Evolutionary conservation across 2,113 vertebrate species (phyloP), one percentile per base, ranked within the genome.

Genomic region (Melanocharis versteri): DNA sequence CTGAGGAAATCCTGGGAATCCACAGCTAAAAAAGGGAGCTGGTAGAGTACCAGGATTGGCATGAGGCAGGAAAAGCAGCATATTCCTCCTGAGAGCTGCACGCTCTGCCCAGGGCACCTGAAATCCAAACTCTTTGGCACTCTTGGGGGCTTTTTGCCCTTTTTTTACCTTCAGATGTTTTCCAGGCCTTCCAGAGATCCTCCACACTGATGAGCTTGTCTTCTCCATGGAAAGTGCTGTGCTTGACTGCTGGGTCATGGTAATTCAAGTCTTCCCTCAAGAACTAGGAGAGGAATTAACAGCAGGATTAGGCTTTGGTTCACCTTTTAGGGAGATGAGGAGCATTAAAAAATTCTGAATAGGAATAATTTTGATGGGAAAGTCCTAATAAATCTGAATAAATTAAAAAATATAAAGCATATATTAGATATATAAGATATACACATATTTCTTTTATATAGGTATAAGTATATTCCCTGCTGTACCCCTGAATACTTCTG

Each of bases 181-280:
- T 99, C 99, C 99, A 99, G 13, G 99, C 96, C 19, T 99, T 99
- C 99, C 99, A 99, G 39, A 99, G 97, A 87, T 99, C 99, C 60
- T 99, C 99, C 97, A 99, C 99, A 2, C 99, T 99, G 95, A 99
- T 99, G 97, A 99, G 98, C 75, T 99, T 99, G 97, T 99, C 99
- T 42, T 99, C 99, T 7, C 99, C 99, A 37, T 99, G 99, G 97
- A 99, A 99, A 81, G 97, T 99, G 98, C 99, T 99, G 94, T 99
- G 99, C 87, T 99, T 99, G 78, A 98, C 98, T 23, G 99, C 99
- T 4, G 99, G 99, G 93, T 99, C 99, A 11, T 99, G 99, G 91
- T 99, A 99, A 93, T 99, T 99, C 72, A 99, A 96, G 96, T 99
- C 99, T 96, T 99, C 99, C 95, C 99, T 98, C 95, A 99, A 96